Conservation (phyloP, 2,888 invertebrate genomes). For the Eulithis prunata region DNA sequence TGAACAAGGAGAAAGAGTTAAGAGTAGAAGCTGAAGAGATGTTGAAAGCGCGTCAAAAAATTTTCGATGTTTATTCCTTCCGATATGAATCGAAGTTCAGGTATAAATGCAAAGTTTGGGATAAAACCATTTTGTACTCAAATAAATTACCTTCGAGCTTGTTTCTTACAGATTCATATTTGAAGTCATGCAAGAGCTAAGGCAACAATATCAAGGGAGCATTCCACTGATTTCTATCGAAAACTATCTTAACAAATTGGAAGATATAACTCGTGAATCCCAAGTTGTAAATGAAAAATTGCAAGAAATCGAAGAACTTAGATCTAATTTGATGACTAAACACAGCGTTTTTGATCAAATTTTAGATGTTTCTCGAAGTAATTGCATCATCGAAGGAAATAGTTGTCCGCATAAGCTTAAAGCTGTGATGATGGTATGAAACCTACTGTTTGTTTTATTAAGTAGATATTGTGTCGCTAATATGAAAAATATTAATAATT, state of each 20-base stretch:
- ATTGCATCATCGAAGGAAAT: slow-evolving; percentile 64
- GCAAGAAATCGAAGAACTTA: slow-evolving; percentile 70
- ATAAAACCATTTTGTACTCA: background rate
- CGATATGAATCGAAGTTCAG: slow-evolving; percentile 73
- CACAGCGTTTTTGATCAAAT: slow-evolving; percentile 72
- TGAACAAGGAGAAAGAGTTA: slow-evolving; percentile 70
- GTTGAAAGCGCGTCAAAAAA: slow-evolving; percentile 66
- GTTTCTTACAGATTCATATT: slow-evolving; percentile 65
- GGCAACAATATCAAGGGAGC: slow-evolving; percentile 75
- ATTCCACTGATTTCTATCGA: slow-evolving; percentile 69
- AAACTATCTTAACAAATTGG: slow-evolving; percentile 64
- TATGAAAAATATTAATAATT: background rate
- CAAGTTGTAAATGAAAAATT: slow-evolving; percentile 62
- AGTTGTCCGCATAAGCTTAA: slow-evolving; percentile 69
- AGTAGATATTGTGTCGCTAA: background rate
- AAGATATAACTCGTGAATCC: slow-evolving; percentile 63
- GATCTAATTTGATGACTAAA: slow-evolving; percentile 64
- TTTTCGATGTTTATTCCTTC: slow-evolving; percentile 70
- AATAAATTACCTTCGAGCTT: background rate
- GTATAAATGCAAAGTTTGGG: slow-evolving; percentile 45
- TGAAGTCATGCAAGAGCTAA: slow-evolving; percentile 67
- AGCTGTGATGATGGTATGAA: slow-evolving; percentile 58
- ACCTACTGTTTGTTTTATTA: background rate
- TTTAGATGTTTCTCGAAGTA: slow-evolving; percentile 61
- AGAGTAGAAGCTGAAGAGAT: slow-evolving; percentile 71